Percentiles rank a stretch among this genome's conserved stretches.
These are phyloP conservation scores for Pangasianodon hypophthalmus DNA, from an alignment of 2,113 vertebrate genomes.

Conservation along the genomic window DNA sequence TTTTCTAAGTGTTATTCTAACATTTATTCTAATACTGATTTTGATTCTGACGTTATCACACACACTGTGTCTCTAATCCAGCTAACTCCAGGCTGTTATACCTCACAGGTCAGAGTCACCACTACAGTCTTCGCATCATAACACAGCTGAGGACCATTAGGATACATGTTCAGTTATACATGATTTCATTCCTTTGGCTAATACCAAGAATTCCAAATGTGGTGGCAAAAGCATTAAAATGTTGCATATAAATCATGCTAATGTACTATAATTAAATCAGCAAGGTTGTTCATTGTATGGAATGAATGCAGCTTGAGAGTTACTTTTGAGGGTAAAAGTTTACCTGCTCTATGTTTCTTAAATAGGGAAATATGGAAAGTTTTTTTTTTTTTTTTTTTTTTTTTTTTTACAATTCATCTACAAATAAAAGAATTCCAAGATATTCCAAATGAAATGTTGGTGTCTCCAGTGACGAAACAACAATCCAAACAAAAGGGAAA, in stretches of 20 bases:
- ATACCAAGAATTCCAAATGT: neutral
- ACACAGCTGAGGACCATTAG: neutral
- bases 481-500: neutral
- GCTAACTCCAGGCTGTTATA: neutral
- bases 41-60: neutral
- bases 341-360: too few relatives aligned
- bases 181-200: neutral
- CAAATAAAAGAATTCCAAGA: neutral
- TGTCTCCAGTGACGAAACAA: too few relatives aligned
- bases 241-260: slow-evolving; percentile 12
- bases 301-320: too few relatives aligned
- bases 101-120: neutral
- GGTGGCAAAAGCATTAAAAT: slow-evolving; percentile 14
- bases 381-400: neutral
- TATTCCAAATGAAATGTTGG: neutral
- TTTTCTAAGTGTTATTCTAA: too few relatives aligned
- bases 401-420: neutral
- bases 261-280: neutral
- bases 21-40: neutral
- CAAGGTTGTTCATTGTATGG: neutral
- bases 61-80: neutral
- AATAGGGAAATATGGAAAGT: neutral
- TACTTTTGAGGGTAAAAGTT: too few relatives aligned
- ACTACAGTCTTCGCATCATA: neutral
- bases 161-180: neutral